Evolutionary conservation across 2,888 invertebrate species (phyloP).

Genomic region (Ophion obscuratus): DNA sequence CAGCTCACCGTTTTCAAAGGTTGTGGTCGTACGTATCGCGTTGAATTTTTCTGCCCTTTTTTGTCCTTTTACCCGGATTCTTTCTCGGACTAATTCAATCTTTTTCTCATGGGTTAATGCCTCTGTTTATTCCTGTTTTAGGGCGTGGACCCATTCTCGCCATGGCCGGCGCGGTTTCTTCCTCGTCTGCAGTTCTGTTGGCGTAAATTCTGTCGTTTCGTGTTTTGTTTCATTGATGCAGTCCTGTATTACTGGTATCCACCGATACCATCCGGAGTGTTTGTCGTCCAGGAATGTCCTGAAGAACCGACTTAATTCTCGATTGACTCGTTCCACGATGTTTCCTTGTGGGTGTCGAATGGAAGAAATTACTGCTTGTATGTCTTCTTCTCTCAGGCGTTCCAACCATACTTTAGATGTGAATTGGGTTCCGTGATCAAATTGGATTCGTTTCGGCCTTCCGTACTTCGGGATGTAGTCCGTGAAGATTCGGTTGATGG

Average conservation of each 20-base stretch:
- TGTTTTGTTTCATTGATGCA: conserved; percentile 24
- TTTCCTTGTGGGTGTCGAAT: too few relatives aligned
- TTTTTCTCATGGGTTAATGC: neutral
- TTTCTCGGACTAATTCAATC: neutral
- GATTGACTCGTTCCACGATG: conserved; percentile 7
- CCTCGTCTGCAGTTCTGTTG: neutral
- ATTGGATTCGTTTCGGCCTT: too few relatives aligned
- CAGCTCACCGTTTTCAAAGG: neutral
- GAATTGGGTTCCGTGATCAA: too few relatives aligned
- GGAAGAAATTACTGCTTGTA: too few relatives aligned
- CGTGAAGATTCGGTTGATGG: too few relatives aligned
- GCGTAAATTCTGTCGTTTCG: neutral
- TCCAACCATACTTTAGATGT: too few relatives aligned
- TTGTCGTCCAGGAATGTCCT: neutral
- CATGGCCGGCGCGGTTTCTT: conserved; percentile 17
- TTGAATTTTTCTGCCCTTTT: conserved; percentile 19
- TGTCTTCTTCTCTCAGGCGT: too few relatives aligned
- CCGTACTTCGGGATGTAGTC: too few relatives aligned
- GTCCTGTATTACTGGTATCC: neutral
- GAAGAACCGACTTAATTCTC: conserved; percentile 20
- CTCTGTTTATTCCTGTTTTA: neutral
- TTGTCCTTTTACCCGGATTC: conserved; percentile 7
- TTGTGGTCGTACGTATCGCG: neutral
- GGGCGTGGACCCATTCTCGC: neutral
- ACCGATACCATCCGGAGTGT: conserved; percentile 16